A percentile compares a stretch with the other conserved stretches of the same genome.
Evolutionary conservation across 2,888 invertebrate species (phyloP).

Genomic region (Aphodius sticticus): DNA sequence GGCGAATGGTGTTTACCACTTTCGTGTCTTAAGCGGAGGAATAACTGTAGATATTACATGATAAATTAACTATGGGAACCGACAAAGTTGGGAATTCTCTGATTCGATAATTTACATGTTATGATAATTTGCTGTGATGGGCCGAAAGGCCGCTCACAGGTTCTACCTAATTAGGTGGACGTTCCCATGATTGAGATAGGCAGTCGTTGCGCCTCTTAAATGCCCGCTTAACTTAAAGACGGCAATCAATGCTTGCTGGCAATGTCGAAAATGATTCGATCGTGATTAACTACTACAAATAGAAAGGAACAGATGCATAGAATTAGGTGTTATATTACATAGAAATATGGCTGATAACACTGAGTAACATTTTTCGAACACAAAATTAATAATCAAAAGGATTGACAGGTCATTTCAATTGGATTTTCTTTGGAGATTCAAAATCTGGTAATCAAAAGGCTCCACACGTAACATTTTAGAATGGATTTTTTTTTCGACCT

Average conservation of each 20-base stretch:
- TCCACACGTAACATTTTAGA: too few relatives aligned
- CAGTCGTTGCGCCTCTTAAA: constrained; percentile 8
- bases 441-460: too few relatives aligned
- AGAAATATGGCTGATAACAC: not conserved
- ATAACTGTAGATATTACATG: not conserved
- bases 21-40: not conserved
- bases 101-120: constrained; percentile 22
- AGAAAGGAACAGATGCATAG: not conserved
- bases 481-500: too few relatives aligned
- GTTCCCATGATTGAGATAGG: constrained; percentile 8
- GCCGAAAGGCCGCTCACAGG: not conserved
- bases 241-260: not conserved
- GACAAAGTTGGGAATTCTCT: constrained; percentile 15
- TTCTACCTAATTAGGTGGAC: not conserved
- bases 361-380: too few relatives aligned
- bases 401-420: too few relatives aligned
- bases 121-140: constrained; percentile 20
- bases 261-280: not conserved
- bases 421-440: too few relatives aligned
- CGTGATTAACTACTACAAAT: not conserved
- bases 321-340: not conserved
- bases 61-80: constrained; percentile 17
- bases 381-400: too few relatives aligned
- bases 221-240: not conserved
- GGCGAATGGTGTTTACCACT: not conserved